A percentile compares a stretch with the other conserved stretches of the same genome.
Conservation (phyloP, 2,888 invertebrate species). For the Melanophora roralis region DNA sequence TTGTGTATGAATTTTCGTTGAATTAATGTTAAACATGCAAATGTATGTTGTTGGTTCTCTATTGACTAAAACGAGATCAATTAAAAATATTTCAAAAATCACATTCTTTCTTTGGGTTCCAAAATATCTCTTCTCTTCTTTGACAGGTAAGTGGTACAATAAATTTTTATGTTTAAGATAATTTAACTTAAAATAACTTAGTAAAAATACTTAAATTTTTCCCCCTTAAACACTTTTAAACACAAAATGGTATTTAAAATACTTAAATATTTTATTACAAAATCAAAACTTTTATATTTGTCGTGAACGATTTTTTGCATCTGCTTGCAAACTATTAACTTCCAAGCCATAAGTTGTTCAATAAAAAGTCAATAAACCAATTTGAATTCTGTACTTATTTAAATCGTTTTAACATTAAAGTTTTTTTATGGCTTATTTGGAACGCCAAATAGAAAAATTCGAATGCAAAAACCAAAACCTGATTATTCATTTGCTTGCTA, state of each 20-base stretch:
- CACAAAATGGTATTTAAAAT: not conserved
- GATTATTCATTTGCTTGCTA: slow-evolving; percentile 25
- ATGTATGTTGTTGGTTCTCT: not conserved
- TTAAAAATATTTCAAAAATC: slow-evolving; percentile 39
- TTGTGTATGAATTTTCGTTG: slow-evolving; percentile 3
- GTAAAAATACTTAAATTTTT: no score
- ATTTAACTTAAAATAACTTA: no score
- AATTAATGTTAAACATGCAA: slow-evolving; percentile 7
- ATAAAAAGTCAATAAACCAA: slow-evolving; percentile 4
- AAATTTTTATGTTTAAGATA: no score
- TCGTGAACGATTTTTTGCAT: not conserved
- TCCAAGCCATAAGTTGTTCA: not conserved
- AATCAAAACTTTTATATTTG: no score
- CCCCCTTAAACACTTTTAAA: not conserved
- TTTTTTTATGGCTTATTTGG: not conserved
- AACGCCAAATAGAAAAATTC: not conserved
- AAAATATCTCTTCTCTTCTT: slow-evolving; percentile 23
- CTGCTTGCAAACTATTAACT: not conserved
- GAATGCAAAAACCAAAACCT: slow-evolving; percentile 5
- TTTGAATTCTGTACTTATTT: not conserved
- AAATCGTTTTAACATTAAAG: slow-evolving; percentile 5
- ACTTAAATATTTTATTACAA: not conserved
- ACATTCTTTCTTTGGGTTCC: slow-evolving; percentile 44
- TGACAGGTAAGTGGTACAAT: not conserved
- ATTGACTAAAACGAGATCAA: slow-evolving; percentile 48